Percentiles rank a stretch among this genome's conserved stretches.
Evolutionary conservation across 2,797 vertebrate genomes (phyloP).

Genomic region (Acestrorhynchus altus): DNA sequence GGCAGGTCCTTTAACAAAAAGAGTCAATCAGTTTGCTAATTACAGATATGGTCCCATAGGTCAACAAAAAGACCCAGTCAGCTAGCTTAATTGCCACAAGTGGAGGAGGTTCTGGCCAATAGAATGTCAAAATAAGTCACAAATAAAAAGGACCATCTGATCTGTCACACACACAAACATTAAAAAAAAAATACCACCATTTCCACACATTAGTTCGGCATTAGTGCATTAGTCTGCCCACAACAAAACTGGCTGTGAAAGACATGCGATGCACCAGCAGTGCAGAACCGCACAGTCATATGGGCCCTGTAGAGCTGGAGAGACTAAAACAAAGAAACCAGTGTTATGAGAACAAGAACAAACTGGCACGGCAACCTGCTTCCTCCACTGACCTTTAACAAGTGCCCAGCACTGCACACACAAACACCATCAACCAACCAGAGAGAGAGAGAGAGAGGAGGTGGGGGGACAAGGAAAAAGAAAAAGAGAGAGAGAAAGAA

Average conservation of each 20-base stretch:
- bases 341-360: constrained; percentile 62
- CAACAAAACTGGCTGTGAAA: not conserved
- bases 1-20: too few relatives aligned
- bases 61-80: too few relatives aligned
- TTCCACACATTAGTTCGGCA: constrained; percentile 10
- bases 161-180: too few relatives aligned
- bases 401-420: constrained; percentile 51
- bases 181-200: not conserved
- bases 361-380: constrained; percentile 59
- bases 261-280: not conserved
- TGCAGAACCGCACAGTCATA: not conserved
- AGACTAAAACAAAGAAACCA: constrained; percentile 36
- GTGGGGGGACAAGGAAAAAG: too few relatives aligned
- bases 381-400: constrained; percentile 71
- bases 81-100: too few relatives aligned
- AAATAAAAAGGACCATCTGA: too few relatives aligned
- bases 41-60: too few relatives aligned
- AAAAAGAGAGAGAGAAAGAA: too few relatives aligned
- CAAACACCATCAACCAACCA: constrained; percentile 52
- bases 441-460: not conserved
- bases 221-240: too few relatives aligned
- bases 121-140: too few relatives aligned
- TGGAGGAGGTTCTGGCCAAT: too few relatives aligned
- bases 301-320: constrained; percentile 2
- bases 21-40: too few relatives aligned